Base-by-base conservation (phyloP, 2,888 invertebrate species). In the Anthophora plumipes region DNA sequence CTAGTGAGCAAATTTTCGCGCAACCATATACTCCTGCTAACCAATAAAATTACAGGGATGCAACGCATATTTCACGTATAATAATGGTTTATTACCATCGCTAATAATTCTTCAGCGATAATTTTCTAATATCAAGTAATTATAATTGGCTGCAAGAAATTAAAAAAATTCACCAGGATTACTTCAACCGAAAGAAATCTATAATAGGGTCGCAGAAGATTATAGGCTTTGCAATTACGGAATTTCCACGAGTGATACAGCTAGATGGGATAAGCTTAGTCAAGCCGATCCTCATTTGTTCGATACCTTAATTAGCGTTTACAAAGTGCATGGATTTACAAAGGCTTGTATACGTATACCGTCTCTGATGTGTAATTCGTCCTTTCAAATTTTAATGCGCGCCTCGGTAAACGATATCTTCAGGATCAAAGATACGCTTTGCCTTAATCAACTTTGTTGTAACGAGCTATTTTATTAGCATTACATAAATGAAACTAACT, bases 251-350 rank as follows among this genome's bases (percentile, higher is more conserved):
- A 52, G 50, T 20, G 46, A 57, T 14, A 25, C 41, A 52, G 59
- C 41, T 12, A 55, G 61, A 52, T 54, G 43, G 20, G 41, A 22
- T 50, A 22, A 46, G 54, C 37, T 80, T 63, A 69, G 70, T 77
- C 71, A 77, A 83, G 60, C 60, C 48, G 77, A 80, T 83, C 71
- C 71, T 77, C 74, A 46, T 59, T 69, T 63, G 41, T 57, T 50
- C 59, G 31, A 63, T 20, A n/a, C n/a, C 52, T 20, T 48, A 25
- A 46, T 25, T 22, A 52, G 41, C 57, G 61, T 59, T 43, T 14
- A 22, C 52, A 60, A 60, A 59, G 39, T 31, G 55, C 4, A 12
- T 17, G 12, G 22, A 74, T 54, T 68, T 60, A 22, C 43, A 37
- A 52, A 60, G 39, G 41, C 31, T n/a, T 55, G 39, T 60, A 25